phyloP scores from a whole-genome alignment of 2,797 vertebrate genomes.

The Aselliscus stoliczkanus region DNA sequence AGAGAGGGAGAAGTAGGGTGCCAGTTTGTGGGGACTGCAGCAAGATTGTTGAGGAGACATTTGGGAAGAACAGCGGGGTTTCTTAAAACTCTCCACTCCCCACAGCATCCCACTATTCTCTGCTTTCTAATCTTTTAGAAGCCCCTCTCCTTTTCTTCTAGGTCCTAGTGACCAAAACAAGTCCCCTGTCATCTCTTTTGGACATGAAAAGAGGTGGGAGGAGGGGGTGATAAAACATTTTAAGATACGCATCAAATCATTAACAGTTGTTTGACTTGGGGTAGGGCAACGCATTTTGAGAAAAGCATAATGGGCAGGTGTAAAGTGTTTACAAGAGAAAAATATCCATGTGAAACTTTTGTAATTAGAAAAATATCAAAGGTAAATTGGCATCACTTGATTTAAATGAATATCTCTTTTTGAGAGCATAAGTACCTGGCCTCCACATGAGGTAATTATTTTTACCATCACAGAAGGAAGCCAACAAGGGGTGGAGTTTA shows the following conservation, averaged over 20 bases:
- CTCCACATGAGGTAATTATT: not conserved
- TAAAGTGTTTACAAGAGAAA: not conserved
- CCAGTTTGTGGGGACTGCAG: not conserved
- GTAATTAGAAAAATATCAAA: not conserved
- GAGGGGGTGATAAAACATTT: not conserved
- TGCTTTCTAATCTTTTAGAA: not conserved
- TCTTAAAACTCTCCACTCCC: not conserved
- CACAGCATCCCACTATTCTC: not conserved
- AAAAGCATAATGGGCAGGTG: not conserved
- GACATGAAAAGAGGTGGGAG: not conserved
- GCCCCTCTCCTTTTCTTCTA: not conserved
- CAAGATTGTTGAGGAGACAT: not conserved
- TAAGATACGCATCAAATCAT: not conserved
- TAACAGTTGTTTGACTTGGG: not conserved
- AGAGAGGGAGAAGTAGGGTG: not conserved
- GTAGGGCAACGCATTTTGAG: not conserved
- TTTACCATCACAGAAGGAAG: not conserved
- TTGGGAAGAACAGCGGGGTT: too few relatives aligned
- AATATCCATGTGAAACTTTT: constrained; percentile 11
- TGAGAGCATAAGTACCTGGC: not conserved
- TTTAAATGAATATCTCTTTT: not conserved
- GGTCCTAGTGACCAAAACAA: not conserved
- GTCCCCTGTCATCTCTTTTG: not conserved
- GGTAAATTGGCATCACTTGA: not conserved
- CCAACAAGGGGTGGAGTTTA: not conserved